These are phyloP conservation scores for Arctocebus calabarensis DNA, from an alignment of 2,797 vertebrate genomes.

Conservation along the genomic window DNA sequence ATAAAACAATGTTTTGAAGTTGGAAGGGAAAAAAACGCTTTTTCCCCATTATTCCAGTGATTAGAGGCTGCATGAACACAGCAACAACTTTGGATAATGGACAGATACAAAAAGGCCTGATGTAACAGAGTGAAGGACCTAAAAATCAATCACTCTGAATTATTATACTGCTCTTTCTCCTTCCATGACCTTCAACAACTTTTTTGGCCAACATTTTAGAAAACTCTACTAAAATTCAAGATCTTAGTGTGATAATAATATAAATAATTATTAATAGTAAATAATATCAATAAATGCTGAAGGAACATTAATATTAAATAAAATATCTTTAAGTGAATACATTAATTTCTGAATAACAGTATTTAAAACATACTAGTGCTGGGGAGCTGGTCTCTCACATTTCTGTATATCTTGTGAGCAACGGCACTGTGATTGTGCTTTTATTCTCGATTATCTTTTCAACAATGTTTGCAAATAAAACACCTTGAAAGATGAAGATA, in stretches of 20 bases:
- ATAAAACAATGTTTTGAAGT: background rate
- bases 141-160: background rate
- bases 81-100: background rate
- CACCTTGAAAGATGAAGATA: background rate
- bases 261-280: background rate
- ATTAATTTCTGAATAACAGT: background rate
- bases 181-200: background rate
- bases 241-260: background rate
- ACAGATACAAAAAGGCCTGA: background rate
- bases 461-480: background rate
- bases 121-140: background rate
- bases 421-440: background rate
- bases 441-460: background rate
- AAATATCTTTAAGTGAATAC: slow-evolving; percentile 24
- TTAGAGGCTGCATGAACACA: background rate
- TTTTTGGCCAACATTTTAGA: background rate
- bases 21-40: background rate
- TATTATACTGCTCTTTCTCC: background rate
- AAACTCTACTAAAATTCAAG: background rate
- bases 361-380: background rate
- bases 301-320: slow-evolving; percentile 5
- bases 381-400: background rate
- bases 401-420: background rate
- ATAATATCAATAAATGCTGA: background rate
- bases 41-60: background rate